Conservation (phyloP, 2,888 invertebrate species). For the Lathronympha strigana region DNA sequence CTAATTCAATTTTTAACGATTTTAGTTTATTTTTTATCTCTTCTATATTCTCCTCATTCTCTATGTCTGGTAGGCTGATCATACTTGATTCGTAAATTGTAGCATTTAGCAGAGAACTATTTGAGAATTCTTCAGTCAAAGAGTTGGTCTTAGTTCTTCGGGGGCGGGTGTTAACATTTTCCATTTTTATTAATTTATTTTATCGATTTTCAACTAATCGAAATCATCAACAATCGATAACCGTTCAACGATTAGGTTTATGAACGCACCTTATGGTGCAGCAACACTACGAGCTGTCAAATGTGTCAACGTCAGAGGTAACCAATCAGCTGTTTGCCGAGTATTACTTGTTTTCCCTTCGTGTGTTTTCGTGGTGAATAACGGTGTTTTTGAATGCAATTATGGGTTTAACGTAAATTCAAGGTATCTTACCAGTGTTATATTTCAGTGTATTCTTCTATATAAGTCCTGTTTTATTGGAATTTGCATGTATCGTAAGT, state of each 20-base stretch:
- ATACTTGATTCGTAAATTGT: constrained; percentile 4
- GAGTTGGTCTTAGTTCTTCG: neutral
- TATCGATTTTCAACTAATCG: neutral
- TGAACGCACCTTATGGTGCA: neutral
- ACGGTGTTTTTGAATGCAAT: neutral
- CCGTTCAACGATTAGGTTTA: neutral
- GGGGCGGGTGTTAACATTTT: neutral
- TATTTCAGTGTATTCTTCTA: neutral
- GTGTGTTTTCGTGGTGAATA: neutral
- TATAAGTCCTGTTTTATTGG: neutral
- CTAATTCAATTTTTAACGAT: constrained; percentile 1
- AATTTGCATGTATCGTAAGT: neutral
- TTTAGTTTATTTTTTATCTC: no score
- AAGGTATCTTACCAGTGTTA: neutral
- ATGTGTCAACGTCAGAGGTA: neutral
- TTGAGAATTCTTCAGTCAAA: neutral
- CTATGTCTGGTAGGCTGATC: neutral
- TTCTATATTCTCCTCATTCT: neutral
- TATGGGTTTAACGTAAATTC: neutral
- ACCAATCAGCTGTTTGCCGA: neutral
- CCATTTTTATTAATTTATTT: neutral
- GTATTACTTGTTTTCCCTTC: neutral
- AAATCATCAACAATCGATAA: neutral
- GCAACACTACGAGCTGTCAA: neutral
- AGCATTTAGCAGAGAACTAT: neutral